A percentile compares a stretch with the other conserved stretches of the same genome.
These are phyloP conservation scores for Hemichromis elongatus DNA, from an alignment of 2,113 vertebrate species.

Conservation along the genomic window DNA sequence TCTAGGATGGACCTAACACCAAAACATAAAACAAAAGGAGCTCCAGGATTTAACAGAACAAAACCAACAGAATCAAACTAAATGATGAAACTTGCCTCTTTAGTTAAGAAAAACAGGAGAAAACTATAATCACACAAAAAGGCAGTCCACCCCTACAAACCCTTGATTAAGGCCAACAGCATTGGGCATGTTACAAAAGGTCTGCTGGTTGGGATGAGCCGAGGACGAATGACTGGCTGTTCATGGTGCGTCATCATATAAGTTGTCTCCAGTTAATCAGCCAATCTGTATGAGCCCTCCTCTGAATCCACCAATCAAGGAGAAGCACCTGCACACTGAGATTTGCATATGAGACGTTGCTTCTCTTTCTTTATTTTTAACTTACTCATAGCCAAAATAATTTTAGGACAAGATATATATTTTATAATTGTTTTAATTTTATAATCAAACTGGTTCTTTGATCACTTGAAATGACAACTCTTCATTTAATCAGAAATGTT, in stretches of 20 bases:
- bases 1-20: background rate
- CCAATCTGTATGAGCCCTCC: background rate
- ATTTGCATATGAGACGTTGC: background rate
- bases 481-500: conserved; percentile 34
- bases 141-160: background rate
- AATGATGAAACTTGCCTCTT: background rate
- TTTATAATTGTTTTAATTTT: no score
- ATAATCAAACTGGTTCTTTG: background rate
- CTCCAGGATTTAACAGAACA: background rate
- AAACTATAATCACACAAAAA: background rate
- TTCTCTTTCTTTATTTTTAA: background rate
- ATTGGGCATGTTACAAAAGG: background rate
- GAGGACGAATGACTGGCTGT: background rate
- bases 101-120: background rate
- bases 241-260: background rate
- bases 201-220: background rate
- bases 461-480: conserved; percentile 1
- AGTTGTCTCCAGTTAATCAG: background rate
- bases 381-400: background rate
- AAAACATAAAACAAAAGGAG: background rate
- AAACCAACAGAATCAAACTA: background rate
- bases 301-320: background rate
- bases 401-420: no score
- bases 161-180: background rate
- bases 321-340: background rate